phyloP scores from a whole-genome alignment of 2,797 vertebrate species.

The Graptemys geographica region DNA sequence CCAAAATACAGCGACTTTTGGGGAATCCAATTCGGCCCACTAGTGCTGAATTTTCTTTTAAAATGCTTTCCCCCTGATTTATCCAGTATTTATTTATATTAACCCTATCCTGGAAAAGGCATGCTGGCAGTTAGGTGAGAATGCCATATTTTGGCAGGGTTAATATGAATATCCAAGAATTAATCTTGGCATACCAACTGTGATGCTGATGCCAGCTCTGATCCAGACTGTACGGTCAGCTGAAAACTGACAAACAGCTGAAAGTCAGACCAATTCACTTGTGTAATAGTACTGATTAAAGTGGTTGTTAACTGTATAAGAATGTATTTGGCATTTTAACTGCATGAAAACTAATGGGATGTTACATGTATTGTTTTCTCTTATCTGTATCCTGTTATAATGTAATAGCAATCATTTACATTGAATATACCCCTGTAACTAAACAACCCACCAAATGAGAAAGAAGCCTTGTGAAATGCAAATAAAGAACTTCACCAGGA shows the following conservation, averaged over 20 bases:
- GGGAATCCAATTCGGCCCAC: constrained; percentile 54
- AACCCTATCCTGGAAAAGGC: background rate
- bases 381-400: background rate
- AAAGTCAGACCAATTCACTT: background rate
- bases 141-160: background rate
- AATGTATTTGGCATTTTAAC: background rate
- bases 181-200: background rate
- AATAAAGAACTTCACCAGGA: no score
- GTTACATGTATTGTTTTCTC: background rate
- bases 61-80: constrained; percentile 2
- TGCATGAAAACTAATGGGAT: background rate
- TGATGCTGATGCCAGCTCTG: background rate
- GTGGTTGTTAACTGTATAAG: background rate
- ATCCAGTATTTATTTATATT: background rate
- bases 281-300: background rate
- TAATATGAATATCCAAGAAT: background rate
- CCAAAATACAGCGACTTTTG: constrained; percentile 3
- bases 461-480: no score
- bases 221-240: background rate
- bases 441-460: background rate
- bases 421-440: background rate
- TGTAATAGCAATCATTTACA: background rate
- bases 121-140: background rate
- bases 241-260: background rate
- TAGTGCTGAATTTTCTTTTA: background rate